Percentiles rank a stretch among this genome's conserved stretches.
These are phyloP conservation scores for Lamellibrachia luymesi DNA, from an alignment of 1,140 invertebrate genomes.

Conservation along the genomic window DNA sequence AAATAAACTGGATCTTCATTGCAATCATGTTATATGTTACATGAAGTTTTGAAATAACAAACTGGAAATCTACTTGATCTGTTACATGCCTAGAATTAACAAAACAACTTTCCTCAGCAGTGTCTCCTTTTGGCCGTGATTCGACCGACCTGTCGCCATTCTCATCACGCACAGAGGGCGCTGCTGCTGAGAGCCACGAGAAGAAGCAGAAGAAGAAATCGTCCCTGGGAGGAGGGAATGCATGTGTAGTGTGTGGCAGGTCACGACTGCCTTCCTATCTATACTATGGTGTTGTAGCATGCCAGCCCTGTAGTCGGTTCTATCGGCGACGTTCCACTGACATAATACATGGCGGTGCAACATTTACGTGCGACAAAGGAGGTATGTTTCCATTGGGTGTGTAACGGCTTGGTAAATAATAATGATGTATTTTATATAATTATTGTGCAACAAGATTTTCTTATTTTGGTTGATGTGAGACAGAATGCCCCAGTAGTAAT, in stretches of 20 bases:
- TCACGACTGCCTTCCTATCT: background rate
- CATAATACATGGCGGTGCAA: background rate
- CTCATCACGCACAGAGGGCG: background rate
- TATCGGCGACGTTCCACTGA: background rate
- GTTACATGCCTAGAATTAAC: background rate
- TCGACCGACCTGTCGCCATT: background rate
- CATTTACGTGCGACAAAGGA: background rate
- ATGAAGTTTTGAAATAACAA: too few relatives aligned
- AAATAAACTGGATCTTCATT: too few relatives aligned
- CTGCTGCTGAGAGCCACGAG: background rate
- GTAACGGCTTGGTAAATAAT: background rate
- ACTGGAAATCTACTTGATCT: background rate
- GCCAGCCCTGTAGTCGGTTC: conserved; percentile 2
- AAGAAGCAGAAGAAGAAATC: background rate
- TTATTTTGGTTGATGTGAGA: too few relatives aligned
- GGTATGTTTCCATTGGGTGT: background rate
- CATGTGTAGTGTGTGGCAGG: background rate
- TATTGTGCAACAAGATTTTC: too few relatives aligned
- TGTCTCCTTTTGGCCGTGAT: background rate
- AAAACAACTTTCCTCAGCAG: background rate
- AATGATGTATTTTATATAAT: too few relatives aligned
- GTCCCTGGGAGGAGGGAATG: too few relatives aligned
- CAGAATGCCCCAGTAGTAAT: too few relatives aligned
- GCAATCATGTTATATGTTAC: too few relatives aligned
- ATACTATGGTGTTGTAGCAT: background rate